Conservation (phyloP, 1,140 invertebrate species). For the Lucilia cuprina region DNA sequence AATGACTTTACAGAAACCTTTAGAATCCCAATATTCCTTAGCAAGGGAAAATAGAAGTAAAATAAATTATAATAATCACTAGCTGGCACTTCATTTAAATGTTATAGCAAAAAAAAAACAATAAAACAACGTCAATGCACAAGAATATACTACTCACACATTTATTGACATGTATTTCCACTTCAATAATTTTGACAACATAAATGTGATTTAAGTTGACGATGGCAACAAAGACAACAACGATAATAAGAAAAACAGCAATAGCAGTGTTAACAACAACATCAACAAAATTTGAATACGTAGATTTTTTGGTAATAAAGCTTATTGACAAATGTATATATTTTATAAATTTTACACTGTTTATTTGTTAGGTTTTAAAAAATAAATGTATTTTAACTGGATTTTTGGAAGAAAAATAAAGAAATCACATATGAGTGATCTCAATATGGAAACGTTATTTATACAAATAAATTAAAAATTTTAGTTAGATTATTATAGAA, state of each 20-base stretch:
- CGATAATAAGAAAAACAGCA: not conserved
- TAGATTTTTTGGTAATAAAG: not conserved
- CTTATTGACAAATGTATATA: not conserved
- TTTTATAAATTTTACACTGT: not conserved
- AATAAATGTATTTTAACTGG: too few species aligned
- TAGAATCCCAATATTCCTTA: too few species aligned
- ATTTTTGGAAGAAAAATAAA: too few species aligned
- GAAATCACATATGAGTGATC: too few species aligned
- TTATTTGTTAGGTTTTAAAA: not conserved
- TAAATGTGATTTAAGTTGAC: not conserved
- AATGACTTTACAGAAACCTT: too few species aligned
- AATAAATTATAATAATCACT: too few species aligned
- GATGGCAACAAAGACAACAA: not conserved
- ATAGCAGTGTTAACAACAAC: not conserved
- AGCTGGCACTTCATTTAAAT: not conserved
- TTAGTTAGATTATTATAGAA: too few species aligned
- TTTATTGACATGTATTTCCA: slow-evolving; percentile 2
- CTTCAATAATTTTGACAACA: not conserved
- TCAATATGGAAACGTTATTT: too few species aligned
- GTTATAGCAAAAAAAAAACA: not conserved
- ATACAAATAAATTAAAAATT: too few species aligned
- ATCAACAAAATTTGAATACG: not conserved
- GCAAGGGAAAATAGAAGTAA: too few species aligned
- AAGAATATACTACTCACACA: not conserved
- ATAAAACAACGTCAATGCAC: too few species aligned